Conservation (phyloP, 2,888 invertebrate genomes). For the Drosophila crucigera region DNA sequence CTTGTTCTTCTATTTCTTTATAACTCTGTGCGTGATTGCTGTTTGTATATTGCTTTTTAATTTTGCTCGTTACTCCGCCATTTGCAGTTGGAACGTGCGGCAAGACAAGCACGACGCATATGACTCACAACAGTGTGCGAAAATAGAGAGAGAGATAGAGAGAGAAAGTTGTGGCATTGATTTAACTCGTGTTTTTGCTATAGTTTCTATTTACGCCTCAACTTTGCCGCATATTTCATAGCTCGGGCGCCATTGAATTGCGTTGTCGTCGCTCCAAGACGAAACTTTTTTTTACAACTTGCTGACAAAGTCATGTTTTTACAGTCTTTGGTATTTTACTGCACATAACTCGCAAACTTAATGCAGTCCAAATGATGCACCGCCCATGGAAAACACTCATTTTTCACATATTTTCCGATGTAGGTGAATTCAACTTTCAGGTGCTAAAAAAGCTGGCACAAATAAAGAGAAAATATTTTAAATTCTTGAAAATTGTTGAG, state of each 20-base stretch:
- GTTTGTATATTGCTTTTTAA: constrained; percentile 79
- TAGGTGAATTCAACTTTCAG: constrained; percentile 13
- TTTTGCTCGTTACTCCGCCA: constrained; percentile 72
- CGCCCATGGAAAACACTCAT: constrained; percentile 13
- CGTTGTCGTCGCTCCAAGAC: constrained; percentile 13
- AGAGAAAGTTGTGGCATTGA: constrained; percentile 24
- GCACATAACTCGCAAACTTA: constrained; percentile 50
- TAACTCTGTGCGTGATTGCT: constrained; percentile 71
- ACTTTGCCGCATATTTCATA: constrained; percentile 68
- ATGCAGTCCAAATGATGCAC: constrained; percentile 40
- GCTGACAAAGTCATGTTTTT: constrained; percentile 55
- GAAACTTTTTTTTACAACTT: constrained; percentile 63
- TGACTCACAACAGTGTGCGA: constrained; percentile 11
- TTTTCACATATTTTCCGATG: constrained; percentile 20
- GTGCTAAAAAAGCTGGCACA: not conserved
- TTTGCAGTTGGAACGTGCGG: constrained; percentile 49
- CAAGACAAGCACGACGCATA: constrained; percentile 1
- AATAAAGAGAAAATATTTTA: constrained; percentile 4
- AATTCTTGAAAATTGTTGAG: not conserved
- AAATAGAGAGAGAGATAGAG: not conserved
- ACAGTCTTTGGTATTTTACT: constrained; percentile 30
- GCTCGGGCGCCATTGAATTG: constrained; percentile 42
- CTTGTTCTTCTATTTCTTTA: constrained; percentile 5
- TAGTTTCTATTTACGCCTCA: constrained; percentile 58
- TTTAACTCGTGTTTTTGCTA: constrained; percentile 29